Percentiles rank a stretch among this genome's conserved stretches.
phyloP scores from a whole-genome alignment of 2,797 vertebrate genomes.

The Lagorchestes hirsutus region DNA sequence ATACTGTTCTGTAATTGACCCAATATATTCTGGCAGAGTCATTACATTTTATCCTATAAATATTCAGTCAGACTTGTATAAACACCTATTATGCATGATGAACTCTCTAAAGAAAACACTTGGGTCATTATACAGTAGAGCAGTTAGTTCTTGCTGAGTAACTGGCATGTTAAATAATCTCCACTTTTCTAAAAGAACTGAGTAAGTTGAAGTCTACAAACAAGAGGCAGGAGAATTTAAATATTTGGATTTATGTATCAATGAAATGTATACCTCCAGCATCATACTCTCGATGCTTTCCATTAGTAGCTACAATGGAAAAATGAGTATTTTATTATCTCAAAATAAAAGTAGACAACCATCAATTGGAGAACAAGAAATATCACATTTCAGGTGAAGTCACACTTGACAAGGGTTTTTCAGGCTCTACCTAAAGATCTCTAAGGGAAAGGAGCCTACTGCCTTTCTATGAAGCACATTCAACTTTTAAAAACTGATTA shows the following conservation, averaged over 20 bases:
- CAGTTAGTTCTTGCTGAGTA: conserved; percentile 23
- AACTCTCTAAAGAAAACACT: conserved; percentile 9
- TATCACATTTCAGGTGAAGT: background rate
- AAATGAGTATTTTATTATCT: background rate
- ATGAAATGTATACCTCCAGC: background rate
- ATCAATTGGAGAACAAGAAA: background rate
- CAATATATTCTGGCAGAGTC: background rate
- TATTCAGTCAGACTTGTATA: background rate
- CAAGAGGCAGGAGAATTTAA: conserved; percentile 14
- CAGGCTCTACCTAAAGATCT: no score
- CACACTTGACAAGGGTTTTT: background rate
- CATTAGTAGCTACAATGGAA: background rate
- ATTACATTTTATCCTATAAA: conserved; percentile 18
- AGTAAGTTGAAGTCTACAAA: conserved; percentile 1
- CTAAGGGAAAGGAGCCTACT: no score
- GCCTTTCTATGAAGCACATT: no score
- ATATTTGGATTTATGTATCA: background rate
- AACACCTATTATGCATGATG: conserved; percentile 18
- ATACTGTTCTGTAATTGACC: background rate
- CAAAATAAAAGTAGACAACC: background rate
- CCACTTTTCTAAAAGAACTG: background rate
- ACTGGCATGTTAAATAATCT: conserved; percentile 35
- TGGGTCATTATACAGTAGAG: conserved; percentile 36
- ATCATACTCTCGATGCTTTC: background rate
- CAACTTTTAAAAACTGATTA: no score